These are phyloP conservation scores for Laterallus jamaicensis DNA, from an alignment of 2,113 vertebrate genomes.

Conservation along the genomic window DNA sequence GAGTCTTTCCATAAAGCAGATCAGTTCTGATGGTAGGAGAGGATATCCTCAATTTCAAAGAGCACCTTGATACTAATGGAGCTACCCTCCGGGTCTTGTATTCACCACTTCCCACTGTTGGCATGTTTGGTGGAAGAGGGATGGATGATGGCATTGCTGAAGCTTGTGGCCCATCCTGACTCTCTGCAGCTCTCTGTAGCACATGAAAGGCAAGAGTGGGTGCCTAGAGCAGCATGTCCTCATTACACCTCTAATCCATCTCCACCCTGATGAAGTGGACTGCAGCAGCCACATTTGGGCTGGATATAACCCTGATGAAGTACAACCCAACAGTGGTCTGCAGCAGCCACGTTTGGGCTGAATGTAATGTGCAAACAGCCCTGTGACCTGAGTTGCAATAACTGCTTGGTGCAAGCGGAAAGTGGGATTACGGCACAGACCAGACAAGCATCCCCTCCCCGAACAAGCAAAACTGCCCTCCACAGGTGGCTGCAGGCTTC, in stretches of 20 bases:
- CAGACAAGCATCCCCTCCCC: neutral
- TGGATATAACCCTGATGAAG: neutral
- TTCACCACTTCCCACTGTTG: accelerated
- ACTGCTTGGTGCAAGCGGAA: neutral
- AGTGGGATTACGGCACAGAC: neutral
- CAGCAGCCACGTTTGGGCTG: neutral
- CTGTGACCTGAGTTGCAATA: neutral
- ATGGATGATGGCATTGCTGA: neutral
- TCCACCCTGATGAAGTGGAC: neutral
- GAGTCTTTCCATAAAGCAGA: neutral
- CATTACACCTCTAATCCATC: neutral
- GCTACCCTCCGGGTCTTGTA: neutral
- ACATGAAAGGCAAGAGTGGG: neutral
- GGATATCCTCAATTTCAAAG: neutral
- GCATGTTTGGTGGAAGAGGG: neutral
- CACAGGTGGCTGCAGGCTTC: neutral
- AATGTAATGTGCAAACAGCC: neutral
- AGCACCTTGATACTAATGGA: neutral
- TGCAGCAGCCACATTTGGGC: neutral
- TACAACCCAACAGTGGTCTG: neutral
- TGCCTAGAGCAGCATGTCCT: neutral
- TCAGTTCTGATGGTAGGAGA: neutral
- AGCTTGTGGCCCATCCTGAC: neutral
- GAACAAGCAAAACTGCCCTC: neutral
- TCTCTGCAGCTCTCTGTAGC: neutral